Evolutionary conservation across 2,113 vertebrate species (phyloP), one percentile per base, ranked within the genome.

Genomic region (Casuarius casuarius): DNA sequence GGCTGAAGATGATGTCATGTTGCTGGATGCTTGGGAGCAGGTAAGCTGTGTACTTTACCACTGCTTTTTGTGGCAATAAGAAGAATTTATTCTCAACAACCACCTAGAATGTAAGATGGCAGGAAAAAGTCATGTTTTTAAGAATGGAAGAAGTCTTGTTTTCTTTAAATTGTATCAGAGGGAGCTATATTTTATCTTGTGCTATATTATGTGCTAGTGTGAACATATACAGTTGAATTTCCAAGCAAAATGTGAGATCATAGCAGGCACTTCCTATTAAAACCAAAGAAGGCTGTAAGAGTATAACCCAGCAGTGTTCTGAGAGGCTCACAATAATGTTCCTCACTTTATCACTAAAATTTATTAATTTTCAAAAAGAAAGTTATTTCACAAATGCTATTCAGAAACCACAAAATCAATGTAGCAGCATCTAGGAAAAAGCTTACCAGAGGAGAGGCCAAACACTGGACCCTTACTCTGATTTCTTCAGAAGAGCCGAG

Each of bases 1-100:
- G 94, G 99, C 99, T 59, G 99, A 99, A 97, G 99, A 99, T 85
- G 99, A 99, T 63, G 99, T 99, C 75, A 99, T 99, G 99, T 82
- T 99, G 62, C 95, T 99, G 85, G 99, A 99, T 85, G 92, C 97
- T n/a, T 99, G 99, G 99, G 99, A 99, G 75, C 99, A 99, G 99
- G 99, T 99, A 97, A 90, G 63, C 33, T 79, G n/a, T 31, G 49
- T 73, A 54, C 9, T 70, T 88, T 52, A 90, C 12, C 44, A 33
- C n/a, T 71, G 63, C 6, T 88, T 85, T 76, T 72, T 67, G 31
- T 70, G 51, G 42, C 48, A 78, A 81, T 3, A n/a, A 61, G 7
- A 38, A 33, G 35, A 75, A 56, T 81, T 78, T 75, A 35, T 75
- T 89, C 25, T 38, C 79, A 89, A 87, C 29, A 42, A 14, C 18